Percentiles rank a stretch among this genome's conserved stretches.
These are phyloP conservation scores for Erpobdella octoculata DNA, from an alignment of 2,888 invertebrate species.

Conservation along the genomic window DNA sequence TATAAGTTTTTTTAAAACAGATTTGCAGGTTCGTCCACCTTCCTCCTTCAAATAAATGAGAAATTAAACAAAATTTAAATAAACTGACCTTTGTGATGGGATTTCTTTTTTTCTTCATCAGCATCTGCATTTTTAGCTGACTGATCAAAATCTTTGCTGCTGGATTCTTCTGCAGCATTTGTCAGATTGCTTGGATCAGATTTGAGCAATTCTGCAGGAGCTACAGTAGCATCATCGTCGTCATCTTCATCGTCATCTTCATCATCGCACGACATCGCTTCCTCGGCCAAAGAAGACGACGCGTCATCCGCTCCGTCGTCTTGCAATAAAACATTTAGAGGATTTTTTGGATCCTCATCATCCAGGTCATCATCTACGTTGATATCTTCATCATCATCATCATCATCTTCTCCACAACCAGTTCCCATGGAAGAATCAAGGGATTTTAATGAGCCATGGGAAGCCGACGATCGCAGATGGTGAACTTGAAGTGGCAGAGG, in stretches of 20 bases:
- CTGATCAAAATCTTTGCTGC: neutral
- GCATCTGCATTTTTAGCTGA: neutral
- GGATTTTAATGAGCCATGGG: neutral
- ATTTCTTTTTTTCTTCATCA: neutral
- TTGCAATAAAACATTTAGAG: neutral
- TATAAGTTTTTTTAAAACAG: neutral
- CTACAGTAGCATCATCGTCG: neutral
- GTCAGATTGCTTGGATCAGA: neutral
- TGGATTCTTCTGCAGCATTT: neutral
- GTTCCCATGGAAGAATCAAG: neutral
- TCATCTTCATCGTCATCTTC: neutral
- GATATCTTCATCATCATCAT: neutral
- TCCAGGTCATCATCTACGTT: neutral
- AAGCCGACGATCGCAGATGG: too few relatives aligned
- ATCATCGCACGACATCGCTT: neutral
- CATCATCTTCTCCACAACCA: constrained; percentile 7
- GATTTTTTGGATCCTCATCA: neutral
- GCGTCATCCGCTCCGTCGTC: neutral
- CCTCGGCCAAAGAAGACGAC: neutral
- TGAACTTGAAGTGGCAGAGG: too few relatives aligned
- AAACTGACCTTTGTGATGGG: neutral
- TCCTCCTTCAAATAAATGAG: neutral
- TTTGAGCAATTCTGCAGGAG: neutral
- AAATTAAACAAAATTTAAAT: neutral
- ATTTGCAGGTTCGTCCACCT: neutral